Base-by-base conservation (phyloP, 1,140 invertebrate genomes). In the Chymomyza costata region DNA sequence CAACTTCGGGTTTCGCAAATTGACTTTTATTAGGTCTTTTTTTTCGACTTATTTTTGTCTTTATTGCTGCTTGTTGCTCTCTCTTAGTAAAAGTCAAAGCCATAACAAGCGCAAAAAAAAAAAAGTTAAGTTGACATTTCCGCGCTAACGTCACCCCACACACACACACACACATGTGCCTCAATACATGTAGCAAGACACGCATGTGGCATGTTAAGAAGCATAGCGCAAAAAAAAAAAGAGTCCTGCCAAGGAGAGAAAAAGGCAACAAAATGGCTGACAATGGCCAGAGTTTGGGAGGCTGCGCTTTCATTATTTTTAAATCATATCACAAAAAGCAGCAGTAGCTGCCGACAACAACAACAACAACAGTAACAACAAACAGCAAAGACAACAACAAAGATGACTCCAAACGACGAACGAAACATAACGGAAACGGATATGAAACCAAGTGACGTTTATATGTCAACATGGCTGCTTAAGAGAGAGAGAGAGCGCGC, bases 51-150 rank as follows among this genome's bases (percentile, higher is more conserved):
- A n/a, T n/a, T n/a, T n/a, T n/a, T n/a, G n/a, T n/a, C n/a, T n/a
- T n/a, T n/a, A n/a, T n/a, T n/a, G n/a, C n/a, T n/a, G n/a, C n/a
- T 28, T 28, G 5, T 28, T 28, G 5, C 25, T 28, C 10, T 28
- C 5, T 28, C 5, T 28, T 6, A 28, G n/a, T n/a, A 14, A 34
- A 34, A 34, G 32, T 34, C 32, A 34, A 34, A 5, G 8, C 32
- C 8, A 34, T 34, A 25, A 25, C 21, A 25, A 25, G 8, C 46
- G 63, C 54, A 49, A 47, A 54, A 62, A 67, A 80, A 49, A 47
- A 54, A 62, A 67, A 80, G 67, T 68, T 73, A 80, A 80, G 68
- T 80, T 80, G 73, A 80, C 73, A 73, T 80, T 68, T 80, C 73
- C 73, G 74, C 35, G 5, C 11, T 14, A 3, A 17, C 35, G 15